Percentiles rank a stretch among this genome's conserved stretches.
These are phyloP conservation scores for Drosophila varians DNA, from an alignment of 1,140 invertebrate genomes.

Conservation along the genomic window DNA sequence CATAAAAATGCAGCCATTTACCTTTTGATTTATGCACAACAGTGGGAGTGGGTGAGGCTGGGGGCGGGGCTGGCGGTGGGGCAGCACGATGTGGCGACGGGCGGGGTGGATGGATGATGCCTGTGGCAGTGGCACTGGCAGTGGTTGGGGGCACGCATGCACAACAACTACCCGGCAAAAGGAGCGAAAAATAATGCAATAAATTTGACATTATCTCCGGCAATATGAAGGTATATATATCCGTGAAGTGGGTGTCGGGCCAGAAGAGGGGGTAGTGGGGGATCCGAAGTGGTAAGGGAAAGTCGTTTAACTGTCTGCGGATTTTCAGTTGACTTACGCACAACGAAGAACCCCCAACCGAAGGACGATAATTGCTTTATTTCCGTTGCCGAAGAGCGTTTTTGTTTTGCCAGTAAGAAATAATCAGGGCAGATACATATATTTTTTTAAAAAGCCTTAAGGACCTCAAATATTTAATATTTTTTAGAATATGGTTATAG, in stretches of 20 bases:
- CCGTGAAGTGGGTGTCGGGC: conserved; percentile 32
- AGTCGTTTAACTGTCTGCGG: conserved; percentile 59
- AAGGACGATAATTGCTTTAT: conserved; percentile 52
- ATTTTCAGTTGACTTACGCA: conserved; percentile 55
- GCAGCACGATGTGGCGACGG: not conserved
- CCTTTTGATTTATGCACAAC: conserved; percentile 80
- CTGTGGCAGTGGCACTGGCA: conserved; percentile 4
- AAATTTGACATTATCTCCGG: conserved; percentile 79
- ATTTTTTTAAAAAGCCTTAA: not conserved
- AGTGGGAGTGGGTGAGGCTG: conserved; percentile 15
- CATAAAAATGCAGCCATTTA: conserved; percentile 82
- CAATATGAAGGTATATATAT: conserved; percentile 63
- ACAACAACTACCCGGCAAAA: conserved; percentile 47
- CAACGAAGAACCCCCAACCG: conserved; percentile 2
- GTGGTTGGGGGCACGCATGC: conserved; percentile 34
- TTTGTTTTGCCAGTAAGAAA: not conserved
- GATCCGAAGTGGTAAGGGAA: conserved; percentile 25
- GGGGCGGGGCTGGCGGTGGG: not conserved
- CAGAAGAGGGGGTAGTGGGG: not conserved
- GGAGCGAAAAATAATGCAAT: conserved; percentile 75
- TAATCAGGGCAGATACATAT: conserved; percentile 24
- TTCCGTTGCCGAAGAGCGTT: conserved; percentile 18
- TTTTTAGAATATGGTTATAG: not conserved
- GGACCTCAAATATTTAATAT: not conserved
- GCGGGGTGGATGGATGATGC: conserved; percentile 4